phyloP scores from a whole-genome alignment of 2,113 vertebrate genomes.

The Cyphomyrus plagiostoma region DNA sequence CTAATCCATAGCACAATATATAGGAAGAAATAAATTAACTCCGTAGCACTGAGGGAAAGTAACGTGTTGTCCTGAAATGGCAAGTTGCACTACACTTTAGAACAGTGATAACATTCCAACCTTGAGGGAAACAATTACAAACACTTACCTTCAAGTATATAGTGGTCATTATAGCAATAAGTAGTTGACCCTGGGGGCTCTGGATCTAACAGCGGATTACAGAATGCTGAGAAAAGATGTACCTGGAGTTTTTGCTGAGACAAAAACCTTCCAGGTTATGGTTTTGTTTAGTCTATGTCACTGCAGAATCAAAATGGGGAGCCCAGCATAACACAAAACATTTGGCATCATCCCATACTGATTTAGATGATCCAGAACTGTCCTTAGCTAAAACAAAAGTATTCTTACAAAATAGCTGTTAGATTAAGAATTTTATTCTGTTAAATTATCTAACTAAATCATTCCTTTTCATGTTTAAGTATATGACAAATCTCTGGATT shows the following conservation, averaged over 20 bases:
- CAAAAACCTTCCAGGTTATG: neutral
- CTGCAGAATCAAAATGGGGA: neutral
- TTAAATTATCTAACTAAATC: neutral
- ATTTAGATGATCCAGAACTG: neutral
- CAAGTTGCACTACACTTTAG: neutral
- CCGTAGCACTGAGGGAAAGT: neutral
- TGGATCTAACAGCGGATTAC: neutral
- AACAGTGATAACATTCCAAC: constrained; percentile 1
- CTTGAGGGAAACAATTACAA: constrained; percentile 14
- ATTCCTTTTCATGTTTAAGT: neutral
- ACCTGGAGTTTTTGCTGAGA: neutral
- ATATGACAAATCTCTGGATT: neutral
- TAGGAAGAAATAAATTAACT: neutral
- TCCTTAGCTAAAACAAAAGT: neutral
- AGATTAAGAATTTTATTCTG: neutral
- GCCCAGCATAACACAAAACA: neutral
- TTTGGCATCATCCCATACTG: neutral
- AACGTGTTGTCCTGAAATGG: neutral
- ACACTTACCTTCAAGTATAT: constrained; percentile 16
- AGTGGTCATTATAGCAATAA: constrained; percentile 3
- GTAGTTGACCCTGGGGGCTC: constrained; percentile 9
- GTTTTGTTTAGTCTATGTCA: constrained; percentile 18
- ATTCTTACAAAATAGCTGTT: neutral
- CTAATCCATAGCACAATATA: neutral
- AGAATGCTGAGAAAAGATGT: constrained; percentile 6